Evolutionary conservation across 2,113 vertebrate species (phyloP), one percentile per base, ranked within the genome.

Genomic region (Pomatostomus ruficeps): DNA sequence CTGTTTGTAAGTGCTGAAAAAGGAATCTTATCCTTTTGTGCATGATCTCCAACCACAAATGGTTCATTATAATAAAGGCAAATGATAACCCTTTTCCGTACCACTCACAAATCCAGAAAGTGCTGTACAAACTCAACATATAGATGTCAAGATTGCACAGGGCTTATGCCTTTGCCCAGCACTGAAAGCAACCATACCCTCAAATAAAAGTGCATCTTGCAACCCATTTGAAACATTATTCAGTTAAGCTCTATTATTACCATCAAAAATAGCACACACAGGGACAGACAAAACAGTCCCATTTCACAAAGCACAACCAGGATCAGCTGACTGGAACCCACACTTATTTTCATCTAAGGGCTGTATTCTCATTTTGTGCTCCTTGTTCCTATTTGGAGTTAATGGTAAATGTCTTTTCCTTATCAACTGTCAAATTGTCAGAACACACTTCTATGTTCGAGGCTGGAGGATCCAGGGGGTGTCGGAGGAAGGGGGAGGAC

Each of bases 401-500:
- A 97, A 95, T 84, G 46, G 80, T 59, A 96, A 95, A 88, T 96
- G 58, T 20, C 55, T 96, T 94, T 96, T 95, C 46, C 68, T 95
- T 95, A 88, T 95, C 92, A 96, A 88, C 94, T 96, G 91, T 97
- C 95, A 97, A 92, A 96, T 93, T 97, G 90, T 97, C 95, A 96
- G 85, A 97, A 95, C 22, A 49, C 59, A 85, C 61, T 92, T 76
- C 36, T 46, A 29, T 86, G 22, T 96, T 97, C 61, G 83, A 94
- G 93, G 91, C 93, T 91, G 67, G 78, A 94, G 52, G 85, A 82
- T 92, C 94, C 51, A 59, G 92, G 55, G 87, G 55, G 43, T 91
- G 73, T 95, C 4, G 0, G 26, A 62, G 89, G 65, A 83, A 72
- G 63, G 86, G 76, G 82, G 91, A 51, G 85, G 63, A 95, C 89